Base-by-base conservation (phyloP, 1,140 invertebrate species). In the Triops cancriformis region DNA sequence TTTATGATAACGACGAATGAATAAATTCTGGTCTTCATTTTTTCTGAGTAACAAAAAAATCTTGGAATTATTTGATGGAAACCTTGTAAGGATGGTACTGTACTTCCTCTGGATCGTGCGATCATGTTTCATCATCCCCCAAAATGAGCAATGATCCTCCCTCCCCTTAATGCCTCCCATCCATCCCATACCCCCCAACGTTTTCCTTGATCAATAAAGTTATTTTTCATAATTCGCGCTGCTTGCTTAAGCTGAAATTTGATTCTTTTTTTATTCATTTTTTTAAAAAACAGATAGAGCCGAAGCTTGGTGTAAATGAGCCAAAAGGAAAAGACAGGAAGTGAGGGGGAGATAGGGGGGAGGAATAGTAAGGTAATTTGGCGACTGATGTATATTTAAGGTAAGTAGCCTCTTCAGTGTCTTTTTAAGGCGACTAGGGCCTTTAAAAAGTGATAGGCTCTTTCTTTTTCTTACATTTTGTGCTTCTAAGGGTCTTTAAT, bases 81-180 rank as follows among this genome's bases (percentile, higher is more conserved):
- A 64, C 4, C 51, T 9, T 64, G n/a, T 64, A 64, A 64, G 51
- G 51, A 23, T 64, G 31, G 31, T 37, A 37, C 2, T 64, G 51
- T 64, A 64, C 51, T 64, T 64, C 51, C 51, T 64, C 51, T 64
- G 51, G 51, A 64, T 64, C 51, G 51, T 64, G 51, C 18, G 51
- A 64, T 64, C 51, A 64, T 64, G 18, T 64, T 64, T 64, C 51
- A 64, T 64, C 51, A n/a, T 18, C 23, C 18, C 51, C 31, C 2
- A 37, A 37, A 64, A 64, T 64, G 51, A 64, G 51, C 51, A 64
- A 64, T 64, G 51, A 64, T 64, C 51, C 23, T 64, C 51, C 51
- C 51, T 64, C 31, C 31, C 31, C 7, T 37, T 37, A 37, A 37
- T 7, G 2, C 31, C 31, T 37, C 31, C 31, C 31, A 37, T 37